Evolutionary conservation across 2,797 vertebrate genomes (phyloP).

Genomic region (Fistularia commersonii): DNA sequence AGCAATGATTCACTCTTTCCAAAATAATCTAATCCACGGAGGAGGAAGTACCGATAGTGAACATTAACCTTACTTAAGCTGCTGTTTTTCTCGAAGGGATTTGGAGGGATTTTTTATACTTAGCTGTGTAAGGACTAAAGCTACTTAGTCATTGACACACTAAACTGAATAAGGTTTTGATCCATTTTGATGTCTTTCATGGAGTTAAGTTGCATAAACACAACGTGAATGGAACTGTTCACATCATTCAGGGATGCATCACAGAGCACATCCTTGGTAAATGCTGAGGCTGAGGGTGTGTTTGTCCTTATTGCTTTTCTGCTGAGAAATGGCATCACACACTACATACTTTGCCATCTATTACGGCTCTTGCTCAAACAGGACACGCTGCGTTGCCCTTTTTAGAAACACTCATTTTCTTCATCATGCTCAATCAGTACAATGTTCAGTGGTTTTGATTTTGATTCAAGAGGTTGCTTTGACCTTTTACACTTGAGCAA

Average conservation of each 20-base stretch:
- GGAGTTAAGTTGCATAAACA: conserved; percentile 27
- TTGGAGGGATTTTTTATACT: conserved; percentile 49
- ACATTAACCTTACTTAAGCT: conserved; percentile 57
- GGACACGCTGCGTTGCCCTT: conserved; percentile 33
- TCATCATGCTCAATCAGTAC: conserved; percentile 53
- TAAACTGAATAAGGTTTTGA: conserved; percentile 16
- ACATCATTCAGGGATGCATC: conserved; percentile 15
- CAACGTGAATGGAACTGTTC: conserved; percentile 11
- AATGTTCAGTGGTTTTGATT: conserved; percentile 41
- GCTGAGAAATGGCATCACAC: conserved; percentile 38
- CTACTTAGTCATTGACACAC: conserved; percentile 44
- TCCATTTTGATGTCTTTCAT: conserved; percentile 22
- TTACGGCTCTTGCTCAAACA: conserved; percentile 25
- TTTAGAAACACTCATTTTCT: conserved; percentile 45
- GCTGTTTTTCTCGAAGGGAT: conserved; percentile 58
- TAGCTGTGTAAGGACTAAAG: conserved; percentile 42
- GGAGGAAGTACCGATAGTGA: conserved; percentile 35
- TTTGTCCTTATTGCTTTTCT: conserved; percentile 3
- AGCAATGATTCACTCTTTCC: conserved; percentile 24
- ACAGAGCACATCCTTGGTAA: not conserved
- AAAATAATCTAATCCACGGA: conserved; percentile 38
- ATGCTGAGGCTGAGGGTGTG: conserved; percentile 1
- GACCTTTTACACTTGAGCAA: conserved; percentile 46
- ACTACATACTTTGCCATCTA: conserved; percentile 40
- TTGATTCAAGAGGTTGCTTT: conserved; percentile 41